These are phyloP conservation scores for Amphibalanus amphitrite DNA, from an alignment of 1,140 invertebrate species.

Conservation along the genomic window DNA sequence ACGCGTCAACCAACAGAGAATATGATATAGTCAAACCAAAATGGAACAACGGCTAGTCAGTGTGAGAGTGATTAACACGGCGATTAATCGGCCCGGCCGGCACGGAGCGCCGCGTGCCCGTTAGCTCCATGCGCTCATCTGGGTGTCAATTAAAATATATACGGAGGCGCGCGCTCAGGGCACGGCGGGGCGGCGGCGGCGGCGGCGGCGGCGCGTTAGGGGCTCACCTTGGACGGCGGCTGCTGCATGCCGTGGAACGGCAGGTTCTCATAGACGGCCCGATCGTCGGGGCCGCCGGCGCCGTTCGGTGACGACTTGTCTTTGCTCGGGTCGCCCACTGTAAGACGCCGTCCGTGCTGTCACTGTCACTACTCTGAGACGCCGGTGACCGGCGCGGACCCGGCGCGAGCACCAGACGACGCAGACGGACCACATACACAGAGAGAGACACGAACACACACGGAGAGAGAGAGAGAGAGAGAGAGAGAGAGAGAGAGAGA, in stretches of 20 bases:
- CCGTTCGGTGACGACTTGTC: conserved; percentile 18
- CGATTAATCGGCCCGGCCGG: not conserved
- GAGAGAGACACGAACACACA: conserved; percentile 9
- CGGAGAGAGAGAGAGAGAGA: conserved; percentile 15
- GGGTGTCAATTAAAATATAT: not conserved
- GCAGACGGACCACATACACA: conserved; percentile 15
- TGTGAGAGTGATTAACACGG: no score
- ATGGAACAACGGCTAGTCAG: no score
- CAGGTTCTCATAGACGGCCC: conserved; percentile 78
- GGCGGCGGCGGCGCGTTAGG: conserved; percentile 4
- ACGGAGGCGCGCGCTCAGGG: not conserved
- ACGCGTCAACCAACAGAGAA: not conserved
- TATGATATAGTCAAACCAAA: not conserved
- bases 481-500: conserved; percentile 14
- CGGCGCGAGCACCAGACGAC: conserved; percentile 10
- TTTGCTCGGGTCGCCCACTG: conserved; percentile 18
- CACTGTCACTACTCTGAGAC: not conserved
- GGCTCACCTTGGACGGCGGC: conserved; percentile 68
- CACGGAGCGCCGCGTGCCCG: not conserved
- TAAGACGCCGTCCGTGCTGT: not conserved
- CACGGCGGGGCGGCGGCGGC: not conserved
- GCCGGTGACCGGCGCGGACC: not conserved
- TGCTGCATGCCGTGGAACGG: conserved; percentile 81
- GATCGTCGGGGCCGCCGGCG: conserved; percentile 24
- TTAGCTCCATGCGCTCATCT: conserved; percentile 11